Evolutionary conservation across 2,113 vertebrate species (phyloP), one percentile per base, ranked within the genome.

Genomic region (Gasterosteus aculeatus): DNA sequence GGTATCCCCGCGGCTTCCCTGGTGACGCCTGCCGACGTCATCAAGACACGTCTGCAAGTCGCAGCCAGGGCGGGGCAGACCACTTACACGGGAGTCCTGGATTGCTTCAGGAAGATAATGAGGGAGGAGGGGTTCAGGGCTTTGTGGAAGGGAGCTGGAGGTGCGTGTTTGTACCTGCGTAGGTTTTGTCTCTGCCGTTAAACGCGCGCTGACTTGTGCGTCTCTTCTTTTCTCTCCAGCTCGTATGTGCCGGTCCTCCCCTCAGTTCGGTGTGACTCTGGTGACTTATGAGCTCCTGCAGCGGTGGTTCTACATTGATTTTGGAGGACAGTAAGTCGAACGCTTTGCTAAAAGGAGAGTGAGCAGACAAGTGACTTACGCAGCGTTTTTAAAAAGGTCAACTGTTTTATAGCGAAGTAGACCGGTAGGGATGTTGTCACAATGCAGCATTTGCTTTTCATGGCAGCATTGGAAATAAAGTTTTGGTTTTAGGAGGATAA

Each of bases 21-120:
- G 65, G 98, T 99, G 88, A 99, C 98, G 63, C 98, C 98, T 71
- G 98, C 98, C 83, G 98, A 99, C 92, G 98, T 99, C 91, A 95
- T 99, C 94, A 99, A 99, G 94, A 99, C 97, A 41, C 97, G 98
- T 88, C 94, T 99, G 92, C 98, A 99, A 91, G 97, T 99, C 83
- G 97, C 97, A 0, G 98, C 98, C 16, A 95, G 98, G 0, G 98
- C 98, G 0, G 98, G 97, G 47, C 98, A 99, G 92, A 99, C 97
- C 3, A 95, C 96, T 0, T 99, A 99, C 90, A 87, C 53, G 0
- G 97, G 98, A 11, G 97, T 99, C 62, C 94, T 96, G 0, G 97
- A 99, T 91, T 99, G 98, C 87, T 99, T 99, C 82, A 84, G 92
- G 54, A 99, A 99, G 94, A 97, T 99, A 31, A 91, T 98, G 26